Percentiles rank a stretch among this genome's conserved stretches.
phyloP scores from a whole-genome alignment of 2,113 vertebrate genomes.

The Arvicanthis niloticus region DNA sequence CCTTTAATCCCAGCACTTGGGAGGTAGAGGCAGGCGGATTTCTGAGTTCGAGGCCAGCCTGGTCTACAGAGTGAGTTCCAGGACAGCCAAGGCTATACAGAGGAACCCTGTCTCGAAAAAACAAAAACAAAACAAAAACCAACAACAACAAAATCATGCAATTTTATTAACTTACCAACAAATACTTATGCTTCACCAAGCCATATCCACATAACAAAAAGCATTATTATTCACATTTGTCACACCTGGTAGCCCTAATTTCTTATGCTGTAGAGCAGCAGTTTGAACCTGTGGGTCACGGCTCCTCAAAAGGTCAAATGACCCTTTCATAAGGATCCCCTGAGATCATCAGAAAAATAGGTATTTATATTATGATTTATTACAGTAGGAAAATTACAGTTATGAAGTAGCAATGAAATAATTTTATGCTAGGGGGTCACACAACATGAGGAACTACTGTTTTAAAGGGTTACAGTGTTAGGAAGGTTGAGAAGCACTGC shows the following conservation, averaged over 20 bases:
- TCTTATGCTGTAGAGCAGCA: not conserved
- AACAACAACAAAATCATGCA: no score
- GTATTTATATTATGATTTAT: not conserved
- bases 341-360: not conserved
- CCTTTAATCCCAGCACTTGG: no score
- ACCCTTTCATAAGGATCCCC: not conserved
- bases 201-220: not conserved
- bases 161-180: slow-evolving; percentile 13
- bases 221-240: not conserved
- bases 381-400: not conserved
- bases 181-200: not conserved
- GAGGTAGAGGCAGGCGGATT: no score
- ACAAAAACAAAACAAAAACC: no score
- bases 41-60: no score
- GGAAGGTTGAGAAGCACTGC: not conserved
- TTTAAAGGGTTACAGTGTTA: not conserved
- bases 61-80: no score
- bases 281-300: not conserved
- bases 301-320: not conserved
- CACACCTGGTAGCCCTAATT: not conserved
- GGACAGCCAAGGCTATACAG: no score
- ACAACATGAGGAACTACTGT: not conserved
- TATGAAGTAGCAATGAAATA: not conserved
- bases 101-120: no score
- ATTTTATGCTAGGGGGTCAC: not conserved